Conservation (phyloP, 2,888 invertebrate species). For the Ennomos quercinarius region DNA sequence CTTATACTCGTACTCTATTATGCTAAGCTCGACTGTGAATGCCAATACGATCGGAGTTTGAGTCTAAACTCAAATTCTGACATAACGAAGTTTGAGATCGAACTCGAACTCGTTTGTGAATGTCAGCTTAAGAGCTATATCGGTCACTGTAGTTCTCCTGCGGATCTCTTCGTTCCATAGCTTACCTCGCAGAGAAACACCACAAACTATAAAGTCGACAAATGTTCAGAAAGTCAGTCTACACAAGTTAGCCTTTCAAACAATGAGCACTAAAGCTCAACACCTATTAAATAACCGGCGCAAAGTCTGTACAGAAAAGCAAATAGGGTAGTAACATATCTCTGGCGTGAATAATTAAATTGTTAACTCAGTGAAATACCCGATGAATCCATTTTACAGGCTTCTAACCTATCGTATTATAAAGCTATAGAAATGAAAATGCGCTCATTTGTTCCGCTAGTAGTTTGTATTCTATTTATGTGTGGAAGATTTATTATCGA, state of each 20-base stretch:
- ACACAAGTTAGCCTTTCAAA: constrained; percentile 5
- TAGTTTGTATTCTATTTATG: background rate
- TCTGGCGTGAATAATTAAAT: constrained; percentile 31
- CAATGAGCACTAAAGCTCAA: constrained; percentile 13
- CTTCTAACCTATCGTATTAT: constrained; percentile 25
- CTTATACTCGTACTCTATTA: too few relatives aligned
- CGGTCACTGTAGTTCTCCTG: too few relatives aligned
- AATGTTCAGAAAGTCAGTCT: background rate
- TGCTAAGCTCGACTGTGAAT: too few relatives aligned
- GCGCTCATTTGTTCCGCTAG: background rate
- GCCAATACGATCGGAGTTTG: too few relatives aligned
- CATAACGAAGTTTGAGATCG: too few relatives aligned
- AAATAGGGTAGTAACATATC: constrained; percentile 28
- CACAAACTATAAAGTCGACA: too few relatives aligned
- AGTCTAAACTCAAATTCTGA: too few relatives aligned
- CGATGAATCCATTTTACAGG: constrained; percentile 31
- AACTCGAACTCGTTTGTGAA: too few relatives aligned
- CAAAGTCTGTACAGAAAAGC: constrained; percentile 20
- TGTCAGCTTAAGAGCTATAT: too few relatives aligned
- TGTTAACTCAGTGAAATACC: constrained; percentile 36
- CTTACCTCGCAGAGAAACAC: too few relatives aligned
- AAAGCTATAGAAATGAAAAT: constrained; percentile 17
- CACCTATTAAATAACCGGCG: constrained; percentile 12
- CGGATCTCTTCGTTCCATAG: too few relatives aligned
- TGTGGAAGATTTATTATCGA: too few relatives aligned